phyloP scores from a whole-genome alignment of 2,797 vertebrate species.

The Cirrhinus molitorella region DNA sequence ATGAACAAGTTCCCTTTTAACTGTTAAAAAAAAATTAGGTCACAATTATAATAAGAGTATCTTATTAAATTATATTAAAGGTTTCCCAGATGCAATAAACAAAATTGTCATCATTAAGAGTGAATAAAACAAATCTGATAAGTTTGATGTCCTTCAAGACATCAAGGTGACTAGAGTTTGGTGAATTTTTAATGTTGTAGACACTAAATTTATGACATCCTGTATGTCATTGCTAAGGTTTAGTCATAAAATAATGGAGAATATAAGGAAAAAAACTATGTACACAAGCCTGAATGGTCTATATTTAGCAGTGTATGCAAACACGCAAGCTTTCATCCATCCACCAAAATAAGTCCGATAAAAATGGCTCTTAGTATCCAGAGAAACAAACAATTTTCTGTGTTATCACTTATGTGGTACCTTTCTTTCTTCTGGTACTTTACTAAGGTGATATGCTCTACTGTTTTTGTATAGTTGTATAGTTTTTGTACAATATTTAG shows the following conservation, averaged over 20 bases:
- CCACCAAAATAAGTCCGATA: slow-evolving; percentile 24
- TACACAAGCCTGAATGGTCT: slow-evolving; percentile 7
- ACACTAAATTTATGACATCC: neutral
- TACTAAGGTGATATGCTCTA: slow-evolving; percentile 69
- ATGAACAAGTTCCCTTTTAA: slow-evolving; percentile 1
- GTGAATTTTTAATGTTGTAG: neutral
- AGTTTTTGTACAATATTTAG: slow-evolving; percentile 74
- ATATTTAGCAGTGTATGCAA: neutral
- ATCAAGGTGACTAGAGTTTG: too few relatives aligned
- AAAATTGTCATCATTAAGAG: neutral
- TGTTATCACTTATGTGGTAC: slow-evolving; percentile 58
- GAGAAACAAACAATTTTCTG: slow-evolving; percentile 34
- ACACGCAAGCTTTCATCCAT: neutral
- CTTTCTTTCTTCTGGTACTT: slow-evolving; percentile 72
- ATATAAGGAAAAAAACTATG: neutral
- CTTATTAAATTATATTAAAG: neutral
- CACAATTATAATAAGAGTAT: neutral
- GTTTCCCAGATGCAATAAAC: neutral
- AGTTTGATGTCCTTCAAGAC: neutral
- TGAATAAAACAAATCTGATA: neutral
- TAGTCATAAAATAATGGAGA: neutral
- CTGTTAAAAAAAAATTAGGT: neutral
- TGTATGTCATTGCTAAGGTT: slow-evolving; percentile 13
- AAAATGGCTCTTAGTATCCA: slow-evolving; percentile 19
- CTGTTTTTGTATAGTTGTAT: slow-evolving; percentile 81